Conservation (phyloP, 2,888 invertebrate species). For the Acleris emargana region DNA sequence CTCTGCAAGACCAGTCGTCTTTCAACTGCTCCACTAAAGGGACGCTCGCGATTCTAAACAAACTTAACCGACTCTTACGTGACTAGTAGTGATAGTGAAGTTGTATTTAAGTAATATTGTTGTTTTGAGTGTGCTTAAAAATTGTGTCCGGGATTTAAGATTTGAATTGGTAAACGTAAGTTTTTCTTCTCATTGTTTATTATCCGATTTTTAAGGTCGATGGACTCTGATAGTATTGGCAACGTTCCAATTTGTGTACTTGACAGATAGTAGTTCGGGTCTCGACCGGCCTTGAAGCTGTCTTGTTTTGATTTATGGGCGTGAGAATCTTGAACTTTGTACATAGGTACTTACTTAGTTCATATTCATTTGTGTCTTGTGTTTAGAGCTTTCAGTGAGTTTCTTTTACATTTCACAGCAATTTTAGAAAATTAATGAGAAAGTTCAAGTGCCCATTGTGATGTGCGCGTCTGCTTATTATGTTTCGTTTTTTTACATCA, state of each 20-base stretch:
- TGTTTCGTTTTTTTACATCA: no score
- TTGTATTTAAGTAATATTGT: slow-evolving; percentile 20
- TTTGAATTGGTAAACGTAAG: slow-evolving; percentile 18
- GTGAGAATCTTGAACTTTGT: neutral
- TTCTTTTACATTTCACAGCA: no score
- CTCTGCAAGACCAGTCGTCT: slow-evolving; percentile 29
- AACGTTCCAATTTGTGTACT: slow-evolving; percentile 17
- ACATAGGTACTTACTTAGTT: no score
- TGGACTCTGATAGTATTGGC: slow-evolving; percentile 27
- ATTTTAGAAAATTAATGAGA: no score
- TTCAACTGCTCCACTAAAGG: slow-evolving; percentile 20
- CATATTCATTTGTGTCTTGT: no score
- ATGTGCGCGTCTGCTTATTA: no score
- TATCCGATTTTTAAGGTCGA: slow-evolving; percentile 6
- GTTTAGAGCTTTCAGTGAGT: no score
- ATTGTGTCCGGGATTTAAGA: slow-evolving; percentile 18
- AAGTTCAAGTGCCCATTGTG: no score
- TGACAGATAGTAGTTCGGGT: slow-evolving; percentile 22
- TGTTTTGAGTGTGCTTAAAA: slow-evolving; percentile 8
- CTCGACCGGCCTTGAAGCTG: slow-evolving; percentile 21
- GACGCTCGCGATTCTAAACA: slow-evolving; percentile 16
- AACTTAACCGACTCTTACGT: slow-evolving; percentile 24
- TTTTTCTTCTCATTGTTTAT: neutral
- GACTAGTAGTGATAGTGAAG: slow-evolving; percentile 27
- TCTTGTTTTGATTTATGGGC: neutral